These are phyloP conservation scores for Venustaconcha ellipsiformis DNA, from an alignment of 1,140 invertebrate species.

Conservation along the genomic window DNA sequence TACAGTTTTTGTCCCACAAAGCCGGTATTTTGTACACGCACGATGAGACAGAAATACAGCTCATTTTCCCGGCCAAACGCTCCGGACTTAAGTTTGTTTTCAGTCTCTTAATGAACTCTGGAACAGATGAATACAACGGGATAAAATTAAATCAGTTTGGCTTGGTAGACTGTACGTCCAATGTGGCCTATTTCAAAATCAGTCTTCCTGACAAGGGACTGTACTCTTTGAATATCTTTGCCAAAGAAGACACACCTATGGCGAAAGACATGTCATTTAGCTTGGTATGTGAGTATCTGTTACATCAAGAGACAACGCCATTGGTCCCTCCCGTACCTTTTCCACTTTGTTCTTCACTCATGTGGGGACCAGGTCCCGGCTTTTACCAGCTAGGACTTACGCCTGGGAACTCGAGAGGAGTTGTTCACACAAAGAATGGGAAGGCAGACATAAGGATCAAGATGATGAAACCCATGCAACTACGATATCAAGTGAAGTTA, in stretches of 20 bases:
- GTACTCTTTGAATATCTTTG: constrained; percentile 66
- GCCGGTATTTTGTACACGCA: constrained; percentile 57
- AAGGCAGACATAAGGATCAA: constrained; percentile 55
- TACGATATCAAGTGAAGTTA: constrained; percentile 28
- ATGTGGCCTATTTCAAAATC: constrained; percentile 60
- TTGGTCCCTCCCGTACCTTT: constrained; percentile 52
- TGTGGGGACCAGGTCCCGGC: constrained; percentile 62
- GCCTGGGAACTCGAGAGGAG: constrained; percentile 56
- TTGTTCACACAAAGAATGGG: constrained; percentile 56
- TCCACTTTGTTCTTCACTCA: constrained; percentile 66
- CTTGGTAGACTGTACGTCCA: constrained; percentile 61
- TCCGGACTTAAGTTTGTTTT: constrained; percentile 65
- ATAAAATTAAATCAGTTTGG: constrained; percentile 64
- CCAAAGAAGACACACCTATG: constrained; percentile 63
- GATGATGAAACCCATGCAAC: constrained; percentile 29
- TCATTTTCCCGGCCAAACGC: constrained; percentile 52
- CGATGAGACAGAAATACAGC: constrained; percentile 57
- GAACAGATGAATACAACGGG: constrained; percentile 59
- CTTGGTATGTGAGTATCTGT: constrained; percentile 68
- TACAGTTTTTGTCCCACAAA: constrained; percentile 65
- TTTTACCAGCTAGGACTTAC: constrained; percentile 59
- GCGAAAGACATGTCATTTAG: constrained; percentile 66
- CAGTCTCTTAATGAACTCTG: constrained; percentile 58
- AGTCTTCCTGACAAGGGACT: constrained; percentile 62
- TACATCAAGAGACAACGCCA: constrained; percentile 52